Evolutionary conservation across 2,888 invertebrate genomes (phyloP), one percentile per base, ranked within the genome.

Genomic region (Antitype chi): DNA sequence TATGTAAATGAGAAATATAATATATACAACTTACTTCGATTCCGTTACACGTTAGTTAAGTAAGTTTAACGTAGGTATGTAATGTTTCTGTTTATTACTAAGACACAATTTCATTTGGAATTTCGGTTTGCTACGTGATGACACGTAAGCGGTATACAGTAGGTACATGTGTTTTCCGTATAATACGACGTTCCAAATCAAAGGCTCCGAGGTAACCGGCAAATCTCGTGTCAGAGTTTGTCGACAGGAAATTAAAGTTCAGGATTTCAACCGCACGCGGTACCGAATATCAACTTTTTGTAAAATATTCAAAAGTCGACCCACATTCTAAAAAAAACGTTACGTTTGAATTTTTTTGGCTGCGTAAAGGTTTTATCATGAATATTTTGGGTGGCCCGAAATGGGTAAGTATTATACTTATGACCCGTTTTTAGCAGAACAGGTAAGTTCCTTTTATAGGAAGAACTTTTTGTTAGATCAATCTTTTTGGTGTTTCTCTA

Each of bases 181-280:
- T 67, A 69, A 71, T 72, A 66, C 57, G 32, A 28, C 53, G 43
- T 69, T 67, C 53, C 4, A 32, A 79, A 76, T 75, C 60, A 75
- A 71, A 67, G 62, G 52, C n/a, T 63, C n/a, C n/a, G n/a, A 53
- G 60, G 74, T 57, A 76, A 49, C 32, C 49, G 78, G 70, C 70
- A 85, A 88, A 86, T 88, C 85, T 87, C 82, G 69, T 80, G 80
- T 74, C 81, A 77, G 87, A 87, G 84, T 86, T 89, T 78, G 86
- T 81, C 80, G 86, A 80, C 89, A 89, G 90, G 91, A 92, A 91
- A 91, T 91, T 91, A 91, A 91, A 89, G 87, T 90, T 89, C 74
- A 81, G 85, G 84, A 88, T 90, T 89, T 87, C 82, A 86, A 89
- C 87, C 87, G 82, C 88, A 84, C 79, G 74, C 74, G 78, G 70